These are phyloP conservation scores for Teleogryllus oceanicus DNA, from an alignment of 2,888 invertebrate species.

Conservation along the genomic window DNA sequence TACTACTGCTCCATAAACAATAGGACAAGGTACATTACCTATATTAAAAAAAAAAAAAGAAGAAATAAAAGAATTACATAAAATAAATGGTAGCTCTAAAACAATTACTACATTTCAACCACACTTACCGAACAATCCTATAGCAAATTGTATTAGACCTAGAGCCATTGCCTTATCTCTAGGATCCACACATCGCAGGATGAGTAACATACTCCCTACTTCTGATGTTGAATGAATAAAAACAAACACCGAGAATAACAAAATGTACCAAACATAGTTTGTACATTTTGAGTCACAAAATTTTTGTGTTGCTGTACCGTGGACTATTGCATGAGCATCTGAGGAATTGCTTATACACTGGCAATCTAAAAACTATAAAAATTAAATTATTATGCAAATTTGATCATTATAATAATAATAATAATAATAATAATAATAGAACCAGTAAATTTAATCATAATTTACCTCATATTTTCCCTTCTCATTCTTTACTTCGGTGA, in stretches of 20 bases:
- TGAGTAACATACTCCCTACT: conserved; percentile 85
- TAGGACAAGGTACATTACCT: conserved; percentile 92
- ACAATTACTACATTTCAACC: not conserved
- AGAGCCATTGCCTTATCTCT: conserved; percentile 92
- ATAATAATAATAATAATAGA: not conserved
- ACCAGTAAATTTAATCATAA: not conserved
- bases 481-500: conserved; percentile 44
- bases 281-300: conserved; percentile 77
- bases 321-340: conserved; percentile 12
- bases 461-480: not conserved
- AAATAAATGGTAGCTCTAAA: not conserved
- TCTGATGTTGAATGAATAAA: conserved; percentile 91
- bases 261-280: conserved; percentile 75
- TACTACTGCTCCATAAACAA: conserved; percentile 87
- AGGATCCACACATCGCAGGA: conserved; percentile 86
- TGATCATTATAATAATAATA: not conserved
- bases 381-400: conserved; percentile 30
- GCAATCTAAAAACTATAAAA: conserved; percentile 52
- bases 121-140: conserved; percentile 74
- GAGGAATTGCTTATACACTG: conserved; percentile 46
- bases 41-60: conserved; percentile 34
- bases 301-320: conserved; percentile 63
- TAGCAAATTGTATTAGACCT: conserved; percentile 89
- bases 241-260: conserved; percentile 80
- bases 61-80: not conserved